phyloP scores from a whole-genome alignment of 1,140 invertebrate genomes.

The Polypedilum pembai region DNA sequence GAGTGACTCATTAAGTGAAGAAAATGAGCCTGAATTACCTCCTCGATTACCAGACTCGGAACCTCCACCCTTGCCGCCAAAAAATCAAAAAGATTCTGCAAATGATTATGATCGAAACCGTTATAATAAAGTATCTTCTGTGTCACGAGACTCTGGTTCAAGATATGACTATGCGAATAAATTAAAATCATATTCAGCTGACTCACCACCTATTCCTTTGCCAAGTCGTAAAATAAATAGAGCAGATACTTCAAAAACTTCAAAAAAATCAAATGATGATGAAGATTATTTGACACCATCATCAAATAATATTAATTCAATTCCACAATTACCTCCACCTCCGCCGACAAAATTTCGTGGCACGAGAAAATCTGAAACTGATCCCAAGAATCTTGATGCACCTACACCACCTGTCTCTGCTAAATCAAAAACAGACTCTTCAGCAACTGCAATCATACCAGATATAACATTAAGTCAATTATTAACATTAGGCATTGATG shows the following conservation, averaged over 20 bases:
- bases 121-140: background rate
- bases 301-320: slow-evolving; percentile 32
- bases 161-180: slow-evolving; percentile 40
- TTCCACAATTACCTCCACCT: slow-evolving; percentile 38
- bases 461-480: slow-evolving; percentile 76
- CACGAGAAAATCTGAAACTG: slow-evolving; percentile 36
- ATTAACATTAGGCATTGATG: slow-evolving; percentile 68
- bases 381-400: slow-evolving; percentile 36
- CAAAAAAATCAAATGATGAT: slow-evolving; percentile 45
- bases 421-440: slow-evolving; percentile 35
- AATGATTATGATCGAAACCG: background rate
- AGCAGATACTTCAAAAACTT: slow-evolving; percentile 46
- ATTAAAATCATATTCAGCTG: slow-evolving; percentile 37
- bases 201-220: slow-evolving; percentile 52
- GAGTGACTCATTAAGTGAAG: slow-evolving; percentile 43
- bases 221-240: slow-evolving; percentile 52
- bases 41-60: slow-evolving; percentile 53
- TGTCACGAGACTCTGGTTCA: slow-evolving; percentile 31
- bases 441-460: slow-evolving; percentile 43
- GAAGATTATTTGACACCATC: slow-evolving; percentile 55
- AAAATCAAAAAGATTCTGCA: slow-evolving; percentile 50
- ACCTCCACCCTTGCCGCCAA: slow-evolving; percentile 77
- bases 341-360: slow-evolving; percentile 36
- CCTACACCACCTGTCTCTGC: slow-evolving; percentile 36
- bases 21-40: slow-evolving; percentile 56